phyloP scores from a whole-genome alignment of 2,797 vertebrate genomes.

The Poeciliopsis infans region DNA sequence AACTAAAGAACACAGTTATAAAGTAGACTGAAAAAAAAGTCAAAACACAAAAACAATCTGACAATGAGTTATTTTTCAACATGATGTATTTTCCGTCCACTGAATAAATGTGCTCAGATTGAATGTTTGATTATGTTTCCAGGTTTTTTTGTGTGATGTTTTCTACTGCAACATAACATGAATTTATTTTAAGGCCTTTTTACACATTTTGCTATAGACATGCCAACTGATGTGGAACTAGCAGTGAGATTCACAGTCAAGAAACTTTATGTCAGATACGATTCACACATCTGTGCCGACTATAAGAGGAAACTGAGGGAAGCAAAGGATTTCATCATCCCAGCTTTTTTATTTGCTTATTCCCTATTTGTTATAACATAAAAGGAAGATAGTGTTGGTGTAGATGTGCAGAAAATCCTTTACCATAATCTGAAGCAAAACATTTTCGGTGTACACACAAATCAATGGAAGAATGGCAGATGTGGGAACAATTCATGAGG shows the following conservation, averaged over 20 bases:
- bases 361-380: background rate
- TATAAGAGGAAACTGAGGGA: background rate
- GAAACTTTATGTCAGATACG: background rate
- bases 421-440: background rate
- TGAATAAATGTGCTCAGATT: background rate
- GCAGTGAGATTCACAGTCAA: background rate
- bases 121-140: background rate
- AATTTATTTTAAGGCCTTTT: background rate
- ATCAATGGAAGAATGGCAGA: background rate
- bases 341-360: slow-evolving; percentile 19
- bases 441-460: slow-evolving; percentile 1
- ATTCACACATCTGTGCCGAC: background rate
- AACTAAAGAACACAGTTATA: too few relatives aligned
- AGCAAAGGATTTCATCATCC: slow-evolving; percentile 31
- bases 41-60: too few relatives aligned
- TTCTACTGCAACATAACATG: background rate
- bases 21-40: too few relatives aligned
- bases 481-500: slow-evolving; percentile 20
- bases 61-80: background rate
- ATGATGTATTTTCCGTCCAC: background rate
- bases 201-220: background rate
- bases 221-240: background rate
- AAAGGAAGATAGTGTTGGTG: background rate
- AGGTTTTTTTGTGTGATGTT: background rate
- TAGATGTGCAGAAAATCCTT: background rate